Percentiles rank a stretch among this genome's conserved stretches.
Conservation (phyloP, 1,140 invertebrate genomes). For the Helicoverpa zea region DNA sequence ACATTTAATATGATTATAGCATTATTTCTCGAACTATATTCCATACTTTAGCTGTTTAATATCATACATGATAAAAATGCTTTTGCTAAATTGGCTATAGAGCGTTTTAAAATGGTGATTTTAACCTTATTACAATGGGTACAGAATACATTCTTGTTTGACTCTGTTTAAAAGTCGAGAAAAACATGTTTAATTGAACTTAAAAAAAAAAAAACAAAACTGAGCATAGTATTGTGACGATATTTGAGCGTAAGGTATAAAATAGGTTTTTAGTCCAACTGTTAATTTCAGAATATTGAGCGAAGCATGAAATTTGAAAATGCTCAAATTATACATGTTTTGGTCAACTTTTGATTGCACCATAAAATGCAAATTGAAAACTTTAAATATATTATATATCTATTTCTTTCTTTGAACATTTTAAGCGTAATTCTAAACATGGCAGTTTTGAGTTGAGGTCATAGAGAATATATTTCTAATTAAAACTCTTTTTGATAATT, state of each 20-base stretch:
- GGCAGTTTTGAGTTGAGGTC: background rate
- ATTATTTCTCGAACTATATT: slow-evolving; percentile 24
- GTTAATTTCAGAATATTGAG: slow-evolving; percentile 4
- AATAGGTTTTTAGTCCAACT: background rate
- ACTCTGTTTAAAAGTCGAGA: slow-evolving; percentile 4
- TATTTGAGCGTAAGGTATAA: slow-evolving; percentile 13
- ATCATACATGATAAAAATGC: slow-evolving; percentile 43
- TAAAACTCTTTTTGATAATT: slow-evolving; percentile 4
- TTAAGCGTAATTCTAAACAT: slow-evolving; percentile 18
- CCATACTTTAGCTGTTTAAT: slow-evolving; percentile 34
- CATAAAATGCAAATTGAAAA: background rate
- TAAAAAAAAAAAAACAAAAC: background rate
- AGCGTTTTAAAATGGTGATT: slow-evolving; percentile 46
- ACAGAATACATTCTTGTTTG: slow-evolving; percentile 42
- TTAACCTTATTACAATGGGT: slow-evolving; percentile 41
- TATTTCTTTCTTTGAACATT: background rate
- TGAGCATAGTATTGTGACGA: slow-evolving; percentile 3
- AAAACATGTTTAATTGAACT: background rate
- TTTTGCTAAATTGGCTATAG: slow-evolving; percentile 24
- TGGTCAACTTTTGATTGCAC: slow-evolving; percentile 4
- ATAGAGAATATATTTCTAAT: background rate
- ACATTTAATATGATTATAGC: slow-evolving; percentile 17
- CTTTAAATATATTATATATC: slow-evolving; percentile 8
- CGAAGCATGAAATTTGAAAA: slow-evolving; percentile 7
- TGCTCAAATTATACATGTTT: slow-evolving; percentile 7